phyloP scores from a whole-genome alignment of 2,888 invertebrate species.

The Amphipyra berbera region DNA sequence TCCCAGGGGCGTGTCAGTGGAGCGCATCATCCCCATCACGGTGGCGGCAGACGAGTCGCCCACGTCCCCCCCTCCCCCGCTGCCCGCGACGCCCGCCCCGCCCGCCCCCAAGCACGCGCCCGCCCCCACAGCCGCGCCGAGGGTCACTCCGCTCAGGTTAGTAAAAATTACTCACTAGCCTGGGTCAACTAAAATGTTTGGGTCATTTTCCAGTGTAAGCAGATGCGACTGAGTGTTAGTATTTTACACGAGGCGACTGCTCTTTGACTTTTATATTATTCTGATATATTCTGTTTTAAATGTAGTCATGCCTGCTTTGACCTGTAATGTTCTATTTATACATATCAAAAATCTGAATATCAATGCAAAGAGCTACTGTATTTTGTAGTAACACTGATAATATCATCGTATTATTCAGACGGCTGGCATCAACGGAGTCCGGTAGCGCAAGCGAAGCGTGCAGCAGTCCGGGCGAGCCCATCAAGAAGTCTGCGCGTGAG shows the following conservation, averaged over 20 bases:
- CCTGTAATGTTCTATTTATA: no score
- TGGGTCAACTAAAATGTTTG: no score
- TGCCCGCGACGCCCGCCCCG: conserved; percentile 32
- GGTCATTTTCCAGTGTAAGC: no score
- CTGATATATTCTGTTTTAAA: no score
- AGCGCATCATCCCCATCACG: conserved; percentile 87
- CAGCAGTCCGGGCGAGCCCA: conserved; percentile 90
- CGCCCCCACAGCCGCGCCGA: conserved; percentile 45
- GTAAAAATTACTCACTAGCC: neutral
- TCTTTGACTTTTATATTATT: no score
- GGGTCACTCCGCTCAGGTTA: conserved; percentile 58
- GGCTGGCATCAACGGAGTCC: conserved; percentile 91
- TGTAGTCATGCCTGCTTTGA: no score
- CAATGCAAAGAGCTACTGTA: no score
- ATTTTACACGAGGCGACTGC: no score
- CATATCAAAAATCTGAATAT: no score
- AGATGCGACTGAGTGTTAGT: no score
- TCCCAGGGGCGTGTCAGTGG: conserved; percentile 82
- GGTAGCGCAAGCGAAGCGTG: conserved; percentile 86
- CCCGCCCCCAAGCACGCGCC: conserved; percentile 30
- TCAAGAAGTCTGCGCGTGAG: conserved; percentile 96
- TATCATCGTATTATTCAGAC: conserved; percentile 59
- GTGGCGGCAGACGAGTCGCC: conserved; percentile 67
- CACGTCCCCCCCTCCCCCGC: conserved; percentile 58
- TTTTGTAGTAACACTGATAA: neutral